Evolutionary conservation across 1,140 invertebrate genomes (phyloP).

Genomic region (Diorhabda carinulata): DNA sequence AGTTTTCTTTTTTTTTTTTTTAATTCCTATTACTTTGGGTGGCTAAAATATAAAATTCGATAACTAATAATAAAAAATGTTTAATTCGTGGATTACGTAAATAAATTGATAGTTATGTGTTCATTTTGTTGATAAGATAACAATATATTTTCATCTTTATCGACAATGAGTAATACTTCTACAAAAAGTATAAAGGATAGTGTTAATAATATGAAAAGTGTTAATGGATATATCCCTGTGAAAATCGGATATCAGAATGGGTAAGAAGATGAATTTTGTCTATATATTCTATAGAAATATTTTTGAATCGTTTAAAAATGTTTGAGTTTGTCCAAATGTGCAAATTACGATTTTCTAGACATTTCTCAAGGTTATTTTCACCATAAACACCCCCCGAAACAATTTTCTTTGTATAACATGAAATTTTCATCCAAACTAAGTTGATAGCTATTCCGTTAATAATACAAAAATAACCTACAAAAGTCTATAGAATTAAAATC

Average conservation of each 20-base stretch:
- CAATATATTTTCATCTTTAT: constrained; percentile 1
- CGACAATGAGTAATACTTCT: constrained; percentile 15
- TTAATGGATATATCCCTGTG: constrained; percentile 19
- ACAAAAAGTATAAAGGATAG: constrained; percentile 20
- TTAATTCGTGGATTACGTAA: neutral
- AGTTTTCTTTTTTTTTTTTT: too few species aligned
- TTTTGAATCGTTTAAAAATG: too few species aligned
- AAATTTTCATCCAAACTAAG: too few species aligned
- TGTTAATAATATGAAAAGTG: constrained; percentile 22
- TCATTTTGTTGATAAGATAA: neutral
- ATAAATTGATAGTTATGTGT: neutral
- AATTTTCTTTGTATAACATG: too few species aligned
- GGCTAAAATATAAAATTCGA: neutral
- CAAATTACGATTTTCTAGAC: too few species aligned
- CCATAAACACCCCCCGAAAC: too few species aligned
- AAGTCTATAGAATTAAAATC: too few species aligned
- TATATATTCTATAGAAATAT: too few species aligned
- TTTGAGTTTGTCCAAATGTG: too few species aligned
- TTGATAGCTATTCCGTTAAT: too few species aligned
- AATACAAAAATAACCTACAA: too few species aligned
- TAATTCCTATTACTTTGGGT: neutral
- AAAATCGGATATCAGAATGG: constrained; percentile 18
- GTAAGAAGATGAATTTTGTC: neutral
- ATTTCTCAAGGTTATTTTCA: too few species aligned
- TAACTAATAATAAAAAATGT: neutral